These are phyloP conservation scores for Agrypnus murinus DNA, from an alignment of 2,888 invertebrate genomes.

Conservation along the genomic window DNA sequence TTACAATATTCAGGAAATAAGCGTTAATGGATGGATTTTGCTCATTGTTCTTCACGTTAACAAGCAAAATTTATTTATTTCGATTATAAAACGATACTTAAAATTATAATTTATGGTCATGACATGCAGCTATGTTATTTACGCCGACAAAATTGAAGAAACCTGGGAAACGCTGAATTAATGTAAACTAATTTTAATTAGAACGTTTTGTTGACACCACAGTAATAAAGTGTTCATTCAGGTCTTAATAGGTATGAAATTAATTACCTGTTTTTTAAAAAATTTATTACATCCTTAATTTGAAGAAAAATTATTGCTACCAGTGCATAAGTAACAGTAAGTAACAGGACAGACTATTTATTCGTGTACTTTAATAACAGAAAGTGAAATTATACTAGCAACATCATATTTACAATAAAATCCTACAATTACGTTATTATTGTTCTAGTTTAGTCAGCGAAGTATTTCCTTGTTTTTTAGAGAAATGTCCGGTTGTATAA, in stretches of 20 bases:
- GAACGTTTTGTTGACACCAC: background rate
- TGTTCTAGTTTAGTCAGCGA: slow-evolving; percentile 17
- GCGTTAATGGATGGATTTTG: too few species aligned
- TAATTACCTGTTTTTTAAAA: too few species aligned
- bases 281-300: too few species aligned
- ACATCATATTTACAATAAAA: slow-evolving; percentile 13
- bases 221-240: too few species aligned
- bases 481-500: background rate
- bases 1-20: too few species aligned
- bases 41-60: background rate
- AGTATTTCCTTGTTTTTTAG: slow-evolving; percentile 14
- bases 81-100: background rate
- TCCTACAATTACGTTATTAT: slow-evolving; percentile 11
- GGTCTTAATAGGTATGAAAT: background rate
- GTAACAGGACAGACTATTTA: too few species aligned
- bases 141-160: background rate
- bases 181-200: background rate
- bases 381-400: slow-evolving; percentile 26
- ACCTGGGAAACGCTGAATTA: background rate
- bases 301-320: too few species aligned
- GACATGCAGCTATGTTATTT: background rate
- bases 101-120: background rate
- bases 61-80: background rate
- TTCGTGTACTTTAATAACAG: background rate
- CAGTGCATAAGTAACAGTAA: too few species aligned